Percentiles rank a stretch among this genome's conserved stretches.
Conservation (phyloP, 2,888 invertebrate genomes). For the Neoaliturus tenellus region DNA sequence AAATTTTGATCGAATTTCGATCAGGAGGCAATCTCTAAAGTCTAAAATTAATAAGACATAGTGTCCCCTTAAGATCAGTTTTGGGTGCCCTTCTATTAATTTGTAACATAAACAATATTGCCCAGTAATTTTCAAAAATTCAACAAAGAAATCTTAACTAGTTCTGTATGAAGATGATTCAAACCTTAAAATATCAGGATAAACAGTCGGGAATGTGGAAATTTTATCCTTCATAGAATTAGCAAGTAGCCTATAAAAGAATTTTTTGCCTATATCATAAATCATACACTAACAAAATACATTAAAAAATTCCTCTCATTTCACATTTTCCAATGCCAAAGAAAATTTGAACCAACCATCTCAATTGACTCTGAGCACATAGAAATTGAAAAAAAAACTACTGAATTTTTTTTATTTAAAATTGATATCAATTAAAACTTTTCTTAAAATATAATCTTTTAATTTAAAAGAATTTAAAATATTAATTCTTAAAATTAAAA, state of each 20-base stretch:
- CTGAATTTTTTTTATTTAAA: not conserved
- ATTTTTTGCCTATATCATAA: not conserved
- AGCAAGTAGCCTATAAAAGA: not conserved
- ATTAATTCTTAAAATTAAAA: too few species aligned
- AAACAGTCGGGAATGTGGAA: not conserved
- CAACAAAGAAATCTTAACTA: not conserved
- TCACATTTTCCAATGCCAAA: not conserved
- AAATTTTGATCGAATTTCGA: too few species aligned
- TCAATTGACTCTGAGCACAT: not conserved
- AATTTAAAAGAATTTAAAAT: too few species aligned
- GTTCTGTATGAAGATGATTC: not conserved
- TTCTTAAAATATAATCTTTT: too few species aligned
- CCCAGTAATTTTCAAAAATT: not conserved
- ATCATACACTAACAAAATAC: slow-evolving; percentile 1
- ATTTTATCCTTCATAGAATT: too few species aligned
- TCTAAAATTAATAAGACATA: not conserved
- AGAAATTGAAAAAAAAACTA: not conserved
- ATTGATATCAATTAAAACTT: too few species aligned
- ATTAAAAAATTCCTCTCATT: not conserved
- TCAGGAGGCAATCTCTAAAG: too few species aligned
- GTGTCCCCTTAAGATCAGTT: too few species aligned
- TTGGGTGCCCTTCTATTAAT: not conserved
- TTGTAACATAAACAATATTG: slow-evolving; percentile 11
- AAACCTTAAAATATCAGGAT: too few species aligned
- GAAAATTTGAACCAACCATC: not conserved